A percentile compares a stretch with the other conserved stretches of the same genome.
These are phyloP conservation scores for Gymnothorax reevesii DNA, from an alignment of 2,797 vertebrate genomes.

Conservation along the genomic window DNA sequence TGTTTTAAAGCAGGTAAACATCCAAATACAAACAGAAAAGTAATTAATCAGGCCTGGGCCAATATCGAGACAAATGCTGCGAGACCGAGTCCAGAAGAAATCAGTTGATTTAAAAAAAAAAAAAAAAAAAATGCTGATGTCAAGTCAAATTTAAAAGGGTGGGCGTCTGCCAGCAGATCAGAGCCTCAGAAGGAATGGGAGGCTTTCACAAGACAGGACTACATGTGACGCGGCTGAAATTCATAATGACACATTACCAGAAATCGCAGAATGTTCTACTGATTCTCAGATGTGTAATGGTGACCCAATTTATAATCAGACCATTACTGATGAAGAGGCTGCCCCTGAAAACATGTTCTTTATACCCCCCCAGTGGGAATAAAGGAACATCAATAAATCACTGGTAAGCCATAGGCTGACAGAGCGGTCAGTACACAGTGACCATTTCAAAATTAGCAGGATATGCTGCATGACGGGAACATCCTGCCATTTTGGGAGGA, in stretches of 20 bases:
- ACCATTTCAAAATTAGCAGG: not conserved
- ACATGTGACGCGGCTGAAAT: not conserved
- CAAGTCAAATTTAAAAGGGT: not conserved
- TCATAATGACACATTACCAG: not conserved
- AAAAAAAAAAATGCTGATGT: not conserved
- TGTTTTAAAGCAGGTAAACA: slow-evolving; percentile 18
- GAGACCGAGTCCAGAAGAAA: not conserved
- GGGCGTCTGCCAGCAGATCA: not conserved
- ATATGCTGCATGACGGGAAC: not conserved
- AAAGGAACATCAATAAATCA: too few species aligned
- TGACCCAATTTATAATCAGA: not conserved
- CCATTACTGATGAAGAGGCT: not conserved
- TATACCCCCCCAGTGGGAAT: not conserved
- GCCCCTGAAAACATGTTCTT: not conserved
- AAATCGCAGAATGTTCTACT: not conserved
- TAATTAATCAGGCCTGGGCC: slow-evolving; percentile 5
- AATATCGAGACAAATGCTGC: slow-evolving; percentile 10
- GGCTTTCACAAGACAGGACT: not conserved
- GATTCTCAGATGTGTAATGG: not conserved
- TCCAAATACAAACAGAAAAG: not conserved
- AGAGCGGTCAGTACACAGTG: not conserved
- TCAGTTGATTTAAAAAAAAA: not conserved
- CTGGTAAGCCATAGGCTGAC: too few species aligned
- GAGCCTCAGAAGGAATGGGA: not conserved
- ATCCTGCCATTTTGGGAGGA: not conserved